These are phyloP conservation scores for Plestiodon gilberti DNA, from an alignment of 2,113 vertebrate species.

Conservation along the genomic window DNA sequence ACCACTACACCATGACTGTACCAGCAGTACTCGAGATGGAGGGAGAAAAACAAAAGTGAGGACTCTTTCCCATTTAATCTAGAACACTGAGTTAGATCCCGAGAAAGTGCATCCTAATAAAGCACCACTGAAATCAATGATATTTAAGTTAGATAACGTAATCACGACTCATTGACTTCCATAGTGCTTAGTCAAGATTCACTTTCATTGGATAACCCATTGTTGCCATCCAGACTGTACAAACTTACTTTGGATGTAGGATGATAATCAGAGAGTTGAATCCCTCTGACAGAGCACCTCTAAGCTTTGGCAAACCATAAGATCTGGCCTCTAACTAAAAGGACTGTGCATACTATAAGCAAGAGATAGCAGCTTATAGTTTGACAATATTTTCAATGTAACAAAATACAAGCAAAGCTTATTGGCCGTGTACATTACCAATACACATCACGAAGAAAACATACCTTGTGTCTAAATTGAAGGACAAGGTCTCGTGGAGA, in stretches of 20 bases:
- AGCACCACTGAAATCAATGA: too few relatives aligned
- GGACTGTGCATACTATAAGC: not conserved
- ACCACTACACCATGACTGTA: too few relatives aligned
- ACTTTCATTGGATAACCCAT: too few relatives aligned
- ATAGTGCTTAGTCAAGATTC: too few relatives aligned
- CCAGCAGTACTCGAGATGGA: not conserved
- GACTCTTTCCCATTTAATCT: not conserved
- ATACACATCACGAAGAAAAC: not conserved
- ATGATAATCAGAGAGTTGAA: not conserved
- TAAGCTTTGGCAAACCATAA: not conserved
- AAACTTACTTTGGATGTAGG: not conserved
- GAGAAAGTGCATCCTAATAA: too few relatives aligned
- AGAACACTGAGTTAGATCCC: not conserved
- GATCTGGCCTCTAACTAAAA: not conserved
- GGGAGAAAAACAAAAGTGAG: too few relatives aligned
- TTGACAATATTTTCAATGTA: not conserved
- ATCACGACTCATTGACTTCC: too few relatives aligned
- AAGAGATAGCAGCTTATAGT: not conserved
- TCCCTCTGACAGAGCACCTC: not conserved
- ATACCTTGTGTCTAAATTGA: slow-evolving; percentile 96
- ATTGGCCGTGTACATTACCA: not conserved
- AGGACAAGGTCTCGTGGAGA: slow-evolving; percentile 96
- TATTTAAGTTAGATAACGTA: too few relatives aligned
- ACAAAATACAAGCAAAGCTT: not conserved
- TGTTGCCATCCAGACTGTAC: not conserved